Percentiles rank a stretch among this genome's conserved stretches.
Evolutionary conservation across 2,797 vertebrate species (phyloP).

Genomic region (Onychomys leucogaster): DNA sequence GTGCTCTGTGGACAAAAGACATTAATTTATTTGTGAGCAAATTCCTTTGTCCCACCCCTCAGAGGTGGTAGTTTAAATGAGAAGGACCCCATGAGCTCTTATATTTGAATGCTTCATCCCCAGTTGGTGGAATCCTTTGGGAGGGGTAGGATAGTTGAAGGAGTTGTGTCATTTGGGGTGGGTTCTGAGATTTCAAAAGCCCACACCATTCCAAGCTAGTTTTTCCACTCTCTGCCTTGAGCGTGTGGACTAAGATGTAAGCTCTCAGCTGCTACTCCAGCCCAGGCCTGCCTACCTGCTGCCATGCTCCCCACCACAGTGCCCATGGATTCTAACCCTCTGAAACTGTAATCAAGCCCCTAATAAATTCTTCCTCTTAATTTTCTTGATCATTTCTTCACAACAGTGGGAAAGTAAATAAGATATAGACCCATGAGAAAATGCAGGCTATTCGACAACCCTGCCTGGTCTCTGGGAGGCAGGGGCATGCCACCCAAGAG

Average conservation of each 20-base stretch:
- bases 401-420: background rate
- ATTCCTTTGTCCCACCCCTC: background rate
- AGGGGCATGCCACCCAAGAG: background rate
- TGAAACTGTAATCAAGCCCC: background rate
- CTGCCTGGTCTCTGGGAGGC: background rate
- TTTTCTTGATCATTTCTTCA: background rate
- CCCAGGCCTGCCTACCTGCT: too few relatives aligned
- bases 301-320: background rate
- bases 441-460: background rate
- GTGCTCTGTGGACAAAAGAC: conserved; percentile 89
- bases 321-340: too few relatives aligned
- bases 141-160: background rate
- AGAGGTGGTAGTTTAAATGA: background rate
- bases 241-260: background rate
- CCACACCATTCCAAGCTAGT: too few relatives aligned
- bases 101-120: too few relatives aligned
- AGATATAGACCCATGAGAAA: background rate
- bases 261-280: background rate
- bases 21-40: conserved; percentile 21
- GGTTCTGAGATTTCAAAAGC: background rate
- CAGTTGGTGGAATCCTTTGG: background rate
- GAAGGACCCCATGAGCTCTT: background rate
- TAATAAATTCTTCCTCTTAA: background rate
- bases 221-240: background rate
- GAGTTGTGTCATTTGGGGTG: background rate